phyloP scores from a whole-genome alignment of 2,888 invertebrate species.

The Heteropelma amictum region DNA sequence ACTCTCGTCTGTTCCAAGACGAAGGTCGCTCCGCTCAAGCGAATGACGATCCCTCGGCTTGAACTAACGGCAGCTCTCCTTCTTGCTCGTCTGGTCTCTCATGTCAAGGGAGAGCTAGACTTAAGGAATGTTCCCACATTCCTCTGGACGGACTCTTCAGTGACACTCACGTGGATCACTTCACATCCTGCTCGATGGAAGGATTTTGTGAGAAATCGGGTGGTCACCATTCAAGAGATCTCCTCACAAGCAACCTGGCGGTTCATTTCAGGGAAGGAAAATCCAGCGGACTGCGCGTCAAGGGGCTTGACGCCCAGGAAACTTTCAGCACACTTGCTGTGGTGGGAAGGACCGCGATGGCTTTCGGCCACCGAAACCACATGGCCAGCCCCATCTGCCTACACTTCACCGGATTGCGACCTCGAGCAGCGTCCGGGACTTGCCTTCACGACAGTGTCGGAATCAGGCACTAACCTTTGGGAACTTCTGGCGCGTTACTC shows the following conservation, averaged over 20 bases:
- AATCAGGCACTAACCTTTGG: not conserved
- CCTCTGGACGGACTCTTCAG: constrained; percentile 51
- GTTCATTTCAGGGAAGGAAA: too few species aligned
- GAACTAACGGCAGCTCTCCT: constrained; percentile 43
- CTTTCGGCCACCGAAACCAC: too few species aligned
- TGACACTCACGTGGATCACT: constrained; percentile 51
- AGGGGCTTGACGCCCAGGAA: constrained; percentile 14
- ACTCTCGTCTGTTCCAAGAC: constrained; percentile 15
- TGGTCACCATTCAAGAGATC: constrained; percentile 53
- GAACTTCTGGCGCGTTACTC: not conserved
- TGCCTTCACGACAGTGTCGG: not conserved
- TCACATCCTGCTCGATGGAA: constrained; percentile 56
- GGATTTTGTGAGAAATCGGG: constrained; percentile 63
- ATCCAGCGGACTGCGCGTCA: constrained; percentile 39
- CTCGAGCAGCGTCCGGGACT: too few species aligned
- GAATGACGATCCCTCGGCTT: constrained; percentile 47
- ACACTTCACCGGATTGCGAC: too few species aligned
- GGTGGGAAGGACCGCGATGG: too few species aligned
- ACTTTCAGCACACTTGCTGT: not conserved
- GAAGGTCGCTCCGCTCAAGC: constrained; percentile 45
- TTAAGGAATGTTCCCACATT: not conserved
- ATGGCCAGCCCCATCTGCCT: too few species aligned
- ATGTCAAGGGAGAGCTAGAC: constrained; percentile 11
- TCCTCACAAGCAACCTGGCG: constrained; percentile 24
- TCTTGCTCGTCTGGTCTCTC: constrained; percentile 9